Percentiles rank a stretch among this genome's conserved stretches.
phyloP scores from a whole-genome alignment of 2,113 vertebrate species.

The Syngnathus typhle region DNA sequence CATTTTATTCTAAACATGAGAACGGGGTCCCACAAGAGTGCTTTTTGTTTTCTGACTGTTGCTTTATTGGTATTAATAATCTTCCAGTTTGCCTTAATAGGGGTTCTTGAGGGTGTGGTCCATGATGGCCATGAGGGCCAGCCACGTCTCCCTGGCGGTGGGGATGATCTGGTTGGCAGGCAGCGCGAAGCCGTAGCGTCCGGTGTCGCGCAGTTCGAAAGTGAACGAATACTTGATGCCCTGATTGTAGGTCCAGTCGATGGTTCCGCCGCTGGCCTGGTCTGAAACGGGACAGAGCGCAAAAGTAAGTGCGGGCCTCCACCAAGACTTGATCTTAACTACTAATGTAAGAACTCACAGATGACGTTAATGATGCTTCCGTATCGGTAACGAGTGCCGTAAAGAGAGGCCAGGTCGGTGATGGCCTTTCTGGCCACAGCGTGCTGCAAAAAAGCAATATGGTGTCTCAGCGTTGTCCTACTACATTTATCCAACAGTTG shows the following conservation, averaged over 20 bases:
- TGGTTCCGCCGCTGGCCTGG: constrained; percentile 77
- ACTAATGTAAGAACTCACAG: constrained; percentile 75
- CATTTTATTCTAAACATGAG: not conserved
- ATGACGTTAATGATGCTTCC: constrained; percentile 87
- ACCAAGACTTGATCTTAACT: not conserved
- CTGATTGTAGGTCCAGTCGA: constrained; percentile 88
- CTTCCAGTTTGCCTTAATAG: constrained; percentile 57
- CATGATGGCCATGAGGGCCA: constrained; percentile 81
- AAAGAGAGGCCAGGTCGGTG: constrained; percentile 75
- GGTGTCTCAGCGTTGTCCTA: not conserved
- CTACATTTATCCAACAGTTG: not conserved
- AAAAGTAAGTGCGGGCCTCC: not conserved
- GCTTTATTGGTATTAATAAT: not conserved
- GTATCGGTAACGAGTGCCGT: constrained; percentile 76
- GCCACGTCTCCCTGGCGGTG: constrained; percentile 85
- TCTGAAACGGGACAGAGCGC: constrained; percentile 62
- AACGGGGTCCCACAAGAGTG: not conserved
- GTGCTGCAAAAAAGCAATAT: constrained; percentile 64
- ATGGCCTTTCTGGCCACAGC: constrained; percentile 73
- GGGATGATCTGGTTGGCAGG: constrained; percentile 87
- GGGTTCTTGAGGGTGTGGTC: constrained; percentile 69
- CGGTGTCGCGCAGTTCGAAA: constrained; percentile 90
- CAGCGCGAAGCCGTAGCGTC: constrained; percentile 82
- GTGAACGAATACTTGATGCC: constrained; percentile 92
- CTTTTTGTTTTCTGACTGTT: not conserved